Base-by-base conservation (phyloP, 92 coral and sea anemone genomes). In the Virgularia gustaviana region DNA sequence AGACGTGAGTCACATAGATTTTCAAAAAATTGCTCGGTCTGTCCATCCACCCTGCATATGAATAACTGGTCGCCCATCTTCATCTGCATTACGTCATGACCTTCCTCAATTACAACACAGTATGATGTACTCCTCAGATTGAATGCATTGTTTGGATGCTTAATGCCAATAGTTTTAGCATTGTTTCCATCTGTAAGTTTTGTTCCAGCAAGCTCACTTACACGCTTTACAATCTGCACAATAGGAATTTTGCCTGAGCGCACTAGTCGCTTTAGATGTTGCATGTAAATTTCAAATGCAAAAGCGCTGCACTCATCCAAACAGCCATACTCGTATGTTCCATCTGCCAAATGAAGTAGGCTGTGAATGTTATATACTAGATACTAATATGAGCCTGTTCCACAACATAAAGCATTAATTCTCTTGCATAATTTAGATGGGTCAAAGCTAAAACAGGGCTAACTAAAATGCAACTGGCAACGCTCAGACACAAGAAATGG, bases 1-100 rank as follows among this genome's bases (percentile, higher is more conserved):
- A 51, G 24, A n/a, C 57, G 57, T 16, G 57, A 51, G 24, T 51
- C 57, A 51, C 57, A 51, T 51, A n/a, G 19, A 51, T 51, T 51
- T n/a, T 5, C 57, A 51, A 51, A 51, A 20, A 51, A 51, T 6
- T 20, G 5, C 24, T 6, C 57, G n/a, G 57, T 51, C 24, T n/a
- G 6, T 28, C 24, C 8, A n/a, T 51, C n/a, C 5, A 51, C 57
- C 4, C 57, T 6, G 57, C 57, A 51, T 6, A 28, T 16, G 18
- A 6, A 51, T 28, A 16, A 28, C 24, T 6, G 8, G 24, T 51
- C n/a, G n/a, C n/a, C n/a, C n/a, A n/a, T n/a, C n/a, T n/a, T n/a
- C n/a, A n/a, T n/a, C n/a, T n/a, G n/a, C n/a, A n/a, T n/a, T n/a
- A n/a, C n/a, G n/a, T n/a, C n/a, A n/a, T n/a, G n/a, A n/a, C n/a